Percentiles rank a stretch among this genome's conserved stretches.
phyloP scores from a whole-genome alignment of 2,113 vertebrate genomes.

The Choloepus hoffmanni region DNA sequence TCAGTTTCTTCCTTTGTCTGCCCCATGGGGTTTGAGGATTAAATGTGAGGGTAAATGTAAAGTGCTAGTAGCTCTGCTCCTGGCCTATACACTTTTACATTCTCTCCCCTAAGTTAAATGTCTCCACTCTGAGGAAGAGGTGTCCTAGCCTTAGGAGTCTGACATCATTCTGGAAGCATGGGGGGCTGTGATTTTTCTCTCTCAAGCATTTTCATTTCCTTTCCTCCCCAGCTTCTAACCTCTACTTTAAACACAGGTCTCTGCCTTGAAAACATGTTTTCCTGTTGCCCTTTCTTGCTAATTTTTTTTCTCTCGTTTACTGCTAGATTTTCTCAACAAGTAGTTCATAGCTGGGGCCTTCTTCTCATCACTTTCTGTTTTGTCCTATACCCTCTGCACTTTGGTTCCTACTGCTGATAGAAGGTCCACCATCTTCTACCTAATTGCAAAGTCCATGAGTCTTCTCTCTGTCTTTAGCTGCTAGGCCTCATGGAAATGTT shows the following conservation, averaged over 20 bases:
- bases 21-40: background rate
- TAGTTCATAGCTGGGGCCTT: background rate
- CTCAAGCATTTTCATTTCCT: slow-evolving; percentile 42
- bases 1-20: background rate
- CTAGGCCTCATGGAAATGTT: background rate
- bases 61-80: background rate
- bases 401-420: background rate
- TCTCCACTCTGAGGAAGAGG: background rate
- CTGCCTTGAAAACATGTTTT: slow-evolving; percentile 44
- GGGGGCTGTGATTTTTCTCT: slow-evolving; percentile 34
- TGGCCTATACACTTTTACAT: background rate
- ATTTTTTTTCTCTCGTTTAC: slow-evolving; percentile 18
- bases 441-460: background rate
- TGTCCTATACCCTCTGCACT: background rate
- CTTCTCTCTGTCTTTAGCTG: background rate
- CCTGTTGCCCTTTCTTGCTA: slow-evolving; percentile 22
- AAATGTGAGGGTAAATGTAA: background rate
- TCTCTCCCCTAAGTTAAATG: background rate
- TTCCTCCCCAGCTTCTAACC: background rate
- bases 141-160: background rate
- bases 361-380: background rate
- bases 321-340: background rate
- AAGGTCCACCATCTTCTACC: background rate
- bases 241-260: slow-evolving; percentile 50
- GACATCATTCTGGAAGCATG: slow-evolving; percentile 36